A percentile compares a stretch with the other conserved stretches of the same genome.
phyloP scores from a whole-genome alignment of 1,140 invertebrate genomes.

The Drosophila chauvacae region DNA sequence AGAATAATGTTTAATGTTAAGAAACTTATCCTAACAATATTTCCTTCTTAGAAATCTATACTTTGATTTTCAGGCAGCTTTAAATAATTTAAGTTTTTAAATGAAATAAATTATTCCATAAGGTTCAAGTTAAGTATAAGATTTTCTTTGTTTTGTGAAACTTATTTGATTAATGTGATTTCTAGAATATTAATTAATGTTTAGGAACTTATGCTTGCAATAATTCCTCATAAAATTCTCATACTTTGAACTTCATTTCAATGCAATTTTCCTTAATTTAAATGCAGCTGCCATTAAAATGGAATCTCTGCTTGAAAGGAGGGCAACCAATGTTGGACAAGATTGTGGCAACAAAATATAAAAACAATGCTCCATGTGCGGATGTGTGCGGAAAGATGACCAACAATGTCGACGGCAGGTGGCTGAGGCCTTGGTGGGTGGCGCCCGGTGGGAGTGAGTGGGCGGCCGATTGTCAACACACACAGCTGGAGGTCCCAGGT shows the following conservation, averaged over 20 bases:
- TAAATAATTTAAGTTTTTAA: too few relatives aligned
- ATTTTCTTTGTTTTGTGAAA: background rate
- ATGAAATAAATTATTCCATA: too few relatives aligned
- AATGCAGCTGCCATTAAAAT: background rate
- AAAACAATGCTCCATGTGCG: conserved; percentile 18
- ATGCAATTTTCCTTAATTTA: background rate
- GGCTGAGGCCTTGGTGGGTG: conserved; percentile 24
- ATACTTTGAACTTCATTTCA: background rate
- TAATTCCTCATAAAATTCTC: background rate
- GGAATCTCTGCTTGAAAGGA: background rate
- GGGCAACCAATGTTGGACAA: conserved; percentile 25
- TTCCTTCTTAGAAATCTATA: too few relatives aligned
- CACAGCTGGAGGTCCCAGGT: conserved; percentile 22
- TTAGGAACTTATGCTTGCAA: background rate
- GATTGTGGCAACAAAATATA: conserved; percentile 14
- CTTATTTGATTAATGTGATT: background rate
- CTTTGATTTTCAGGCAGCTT: too few relatives aligned
- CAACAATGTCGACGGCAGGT: conserved; percentile 32
- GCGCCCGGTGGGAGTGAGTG: background rate
- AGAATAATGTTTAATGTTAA: background rate
- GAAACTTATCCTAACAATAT: background rate
- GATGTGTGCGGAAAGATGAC: conserved; percentile 29
- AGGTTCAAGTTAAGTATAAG: background rate
- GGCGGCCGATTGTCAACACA: conserved; percentile 7
- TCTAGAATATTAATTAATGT: background rate